A percentile compares a stretch with the other conserved stretches of the same genome.
Evolutionary conservation across 64 coral and sea anemone genomes (phyloP).

Genomic region (Hydrozoanthus tunicans): DNA sequence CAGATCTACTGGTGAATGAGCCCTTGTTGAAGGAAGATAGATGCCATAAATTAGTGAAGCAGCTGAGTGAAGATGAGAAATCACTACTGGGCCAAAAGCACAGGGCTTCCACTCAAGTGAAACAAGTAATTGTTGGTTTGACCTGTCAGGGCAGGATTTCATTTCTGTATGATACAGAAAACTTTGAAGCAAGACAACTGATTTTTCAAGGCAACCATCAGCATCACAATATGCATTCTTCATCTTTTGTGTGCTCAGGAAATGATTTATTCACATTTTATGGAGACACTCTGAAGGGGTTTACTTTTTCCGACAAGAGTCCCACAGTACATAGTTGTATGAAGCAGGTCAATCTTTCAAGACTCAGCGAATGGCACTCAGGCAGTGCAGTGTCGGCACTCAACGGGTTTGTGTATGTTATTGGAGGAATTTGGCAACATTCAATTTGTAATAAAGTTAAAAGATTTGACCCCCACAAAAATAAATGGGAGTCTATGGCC

Average conservation of each 20-base stretch:
- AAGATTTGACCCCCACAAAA: constrained; percentile 20
- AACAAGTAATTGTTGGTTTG: not conserved
- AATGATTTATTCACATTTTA: not conserved
- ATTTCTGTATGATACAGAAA: constrained; percentile 47
- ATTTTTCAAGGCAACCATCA: not conserved
- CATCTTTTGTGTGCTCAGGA: not conserved
- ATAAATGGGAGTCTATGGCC: constrained; percentile 7
- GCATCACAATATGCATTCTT: no score
- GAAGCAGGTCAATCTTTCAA: not conserved
- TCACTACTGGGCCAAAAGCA: not conserved
- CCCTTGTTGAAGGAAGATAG: constrained; percentile 2
- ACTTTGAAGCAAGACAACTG: not conserved
- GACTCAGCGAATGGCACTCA: not conserved
- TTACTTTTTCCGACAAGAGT: not conserved
- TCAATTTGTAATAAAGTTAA: constrained; percentile 1
- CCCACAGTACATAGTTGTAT: not conserved
- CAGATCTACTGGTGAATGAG: not conserved
- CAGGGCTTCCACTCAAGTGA: constrained; percentile 19
- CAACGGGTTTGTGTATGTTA: constrained; percentile 32
- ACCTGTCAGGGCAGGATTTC: not conserved
- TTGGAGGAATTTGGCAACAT: constrained; percentile 42
- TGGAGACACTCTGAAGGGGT: not conserved
- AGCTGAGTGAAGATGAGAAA: constrained; percentile 10
- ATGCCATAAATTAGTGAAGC: not conserved
- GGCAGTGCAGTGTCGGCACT: not conserved